Conservation (phyloP, 2,113 vertebrate genomes). For the Opisthocomus hoazin region DNA sequence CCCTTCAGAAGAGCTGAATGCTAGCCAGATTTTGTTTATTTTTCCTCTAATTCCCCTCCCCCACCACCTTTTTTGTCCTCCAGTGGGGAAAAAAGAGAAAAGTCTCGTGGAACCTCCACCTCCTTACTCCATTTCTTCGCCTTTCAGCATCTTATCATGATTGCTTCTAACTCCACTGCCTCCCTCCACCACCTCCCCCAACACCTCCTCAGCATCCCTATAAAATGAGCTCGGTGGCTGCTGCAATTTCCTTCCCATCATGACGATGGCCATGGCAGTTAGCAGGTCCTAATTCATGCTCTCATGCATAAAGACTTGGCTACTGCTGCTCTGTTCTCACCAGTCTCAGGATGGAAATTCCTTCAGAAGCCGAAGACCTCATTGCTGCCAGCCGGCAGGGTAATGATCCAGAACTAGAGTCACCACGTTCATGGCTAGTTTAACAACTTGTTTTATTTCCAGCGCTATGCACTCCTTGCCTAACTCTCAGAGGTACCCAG, state of each 20-base stretch:
- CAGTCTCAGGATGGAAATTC: slow-evolving; percentile 3
- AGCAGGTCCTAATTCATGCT: background rate
- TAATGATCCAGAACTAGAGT: slow-evolving; percentile 27
- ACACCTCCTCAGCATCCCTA: background rate
- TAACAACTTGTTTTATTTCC: background rate
- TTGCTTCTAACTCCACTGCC: background rate
- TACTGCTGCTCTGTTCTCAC: background rate
- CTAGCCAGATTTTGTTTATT: background rate
- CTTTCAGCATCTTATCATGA: background rate
- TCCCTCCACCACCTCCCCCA: background rate
- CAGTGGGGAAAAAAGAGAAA: background rate
- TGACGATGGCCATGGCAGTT: background rate
- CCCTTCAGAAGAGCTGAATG: background rate
- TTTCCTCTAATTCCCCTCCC: background rate
- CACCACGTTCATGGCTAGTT: slow-evolving; percentile 17
- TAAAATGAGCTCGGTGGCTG: background rate
- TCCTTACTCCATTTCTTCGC: background rate
- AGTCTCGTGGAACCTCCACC: background rate
- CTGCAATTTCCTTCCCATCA: background rate
- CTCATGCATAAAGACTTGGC: background rate
- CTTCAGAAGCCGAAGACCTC: background rate
- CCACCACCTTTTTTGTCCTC: background rate
- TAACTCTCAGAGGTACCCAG: background rate
- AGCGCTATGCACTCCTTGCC: background rate
- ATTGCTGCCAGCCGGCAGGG: background rate